phyloP scores from a whole-genome alignment of 2,888 invertebrate genomes.

The Hirtodrosophila duncani region DNA sequence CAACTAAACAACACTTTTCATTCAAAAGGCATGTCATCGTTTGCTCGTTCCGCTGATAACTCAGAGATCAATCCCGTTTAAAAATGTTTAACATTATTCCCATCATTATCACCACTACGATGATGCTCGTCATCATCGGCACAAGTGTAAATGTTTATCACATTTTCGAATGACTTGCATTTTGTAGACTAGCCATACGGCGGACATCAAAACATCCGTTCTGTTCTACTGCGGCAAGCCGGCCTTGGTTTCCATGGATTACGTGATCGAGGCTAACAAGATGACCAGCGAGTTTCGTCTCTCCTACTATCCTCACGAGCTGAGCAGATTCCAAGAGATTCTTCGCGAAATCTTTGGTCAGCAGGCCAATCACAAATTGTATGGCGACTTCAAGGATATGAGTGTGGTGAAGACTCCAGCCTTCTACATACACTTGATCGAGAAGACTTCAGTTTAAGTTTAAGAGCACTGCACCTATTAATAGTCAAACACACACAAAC shows the following conservation, averaged over 20 bases:
- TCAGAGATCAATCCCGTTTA: not conserved
- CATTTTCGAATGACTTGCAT: constrained; percentile 40
- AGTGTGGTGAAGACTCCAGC: constrained; percentile 83
- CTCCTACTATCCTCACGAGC: constrained; percentile 91
- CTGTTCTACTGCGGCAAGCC: constrained; percentile 88
- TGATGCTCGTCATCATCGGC: constrained; percentile 16
- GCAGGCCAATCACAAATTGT: constrained; percentile 84
- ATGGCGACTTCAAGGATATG: constrained; percentile 88
- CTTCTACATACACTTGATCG: constrained; percentile 91
- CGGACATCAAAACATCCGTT: constrained; percentile 91
- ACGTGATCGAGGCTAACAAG: constrained; percentile 83
- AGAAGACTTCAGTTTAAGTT: constrained; percentile 79
- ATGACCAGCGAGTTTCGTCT: constrained; percentile 87
- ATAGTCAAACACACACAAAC: constrained; percentile 24
- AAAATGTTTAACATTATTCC: not conserved
- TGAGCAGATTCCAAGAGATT: constrained; percentile 85
- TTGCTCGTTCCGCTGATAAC: constrained; percentile 36
- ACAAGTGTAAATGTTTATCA: constrained; percentile 6
- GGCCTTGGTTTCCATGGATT: constrained; percentile 89
- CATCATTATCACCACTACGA: too few species aligned
- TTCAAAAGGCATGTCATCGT: constrained; percentile 33
- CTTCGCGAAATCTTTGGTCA: constrained; percentile 85
- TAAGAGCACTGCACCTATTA: constrained; percentile 26
- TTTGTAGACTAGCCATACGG: constrained; percentile 87
- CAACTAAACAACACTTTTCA: constrained; percentile 38